These are phyloP conservation scores for Calliphora vicina DNA, from an alignment of 1,140 invertebrate genomes.

Conservation along the genomic window DNA sequence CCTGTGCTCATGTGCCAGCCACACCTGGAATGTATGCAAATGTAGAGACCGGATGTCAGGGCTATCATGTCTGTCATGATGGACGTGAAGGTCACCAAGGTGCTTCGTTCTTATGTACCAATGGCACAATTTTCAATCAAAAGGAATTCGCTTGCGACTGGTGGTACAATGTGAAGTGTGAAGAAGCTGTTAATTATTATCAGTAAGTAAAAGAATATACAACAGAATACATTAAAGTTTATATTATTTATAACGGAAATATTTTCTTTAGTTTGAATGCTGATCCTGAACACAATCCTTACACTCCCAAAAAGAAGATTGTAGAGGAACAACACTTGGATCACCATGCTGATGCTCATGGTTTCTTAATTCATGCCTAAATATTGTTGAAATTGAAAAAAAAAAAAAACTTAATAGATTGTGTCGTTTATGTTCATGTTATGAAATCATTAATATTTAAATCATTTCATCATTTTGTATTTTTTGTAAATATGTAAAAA, in stretches of 20 bases:
- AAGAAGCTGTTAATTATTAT: constrained; percentile 67
- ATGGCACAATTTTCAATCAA: constrained; percentile 89
- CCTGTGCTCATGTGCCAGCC: constrained; percentile 76
- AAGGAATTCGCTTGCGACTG: constrained; percentile 88
- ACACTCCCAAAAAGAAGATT: constrained; percentile 73
- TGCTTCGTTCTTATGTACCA: constrained; percentile 84
- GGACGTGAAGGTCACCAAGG: constrained; percentile 82
- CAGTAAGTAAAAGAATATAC: constrained; percentile 44
- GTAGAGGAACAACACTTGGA: constrained; percentile 59
- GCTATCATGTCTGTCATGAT: constrained; percentile 85
- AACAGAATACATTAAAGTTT: background rate
- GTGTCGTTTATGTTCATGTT: background rate
- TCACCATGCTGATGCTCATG: constrained; percentile 38
- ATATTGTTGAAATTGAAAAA: background rate
- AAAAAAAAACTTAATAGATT: background rate
- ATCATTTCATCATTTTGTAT: constrained; percentile 5
- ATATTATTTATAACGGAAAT: constrained; percentile 22
- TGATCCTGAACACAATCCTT: constrained; percentile 81
- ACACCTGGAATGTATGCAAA: constrained; percentile 87
- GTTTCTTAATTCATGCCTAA: constrained; percentile 63
- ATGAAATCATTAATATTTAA: background rate
- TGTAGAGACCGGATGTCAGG: constrained; percentile 87
- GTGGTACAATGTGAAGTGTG: constrained; percentile 92
- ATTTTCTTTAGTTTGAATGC: constrained; percentile 73
- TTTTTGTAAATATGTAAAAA: constrained; percentile 32